phyloP scores from a whole-genome alignment of 2,888 invertebrate genomes.

The Hartigia nigra region DNA sequence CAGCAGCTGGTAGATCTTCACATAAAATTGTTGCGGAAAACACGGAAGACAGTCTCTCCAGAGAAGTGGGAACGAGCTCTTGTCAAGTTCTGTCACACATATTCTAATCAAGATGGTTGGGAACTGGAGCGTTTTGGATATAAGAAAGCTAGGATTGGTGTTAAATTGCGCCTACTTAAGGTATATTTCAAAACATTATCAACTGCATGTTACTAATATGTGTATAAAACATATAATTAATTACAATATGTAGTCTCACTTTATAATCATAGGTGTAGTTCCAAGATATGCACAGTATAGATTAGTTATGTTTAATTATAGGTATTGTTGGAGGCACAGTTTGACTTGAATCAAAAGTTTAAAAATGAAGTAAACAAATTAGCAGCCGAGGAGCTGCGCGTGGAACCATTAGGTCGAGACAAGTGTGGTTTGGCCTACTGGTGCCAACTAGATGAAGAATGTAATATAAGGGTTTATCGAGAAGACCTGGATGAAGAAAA shows the following conservation, averaged over 20 bases:
- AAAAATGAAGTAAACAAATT: slow-evolving; percentile 87
- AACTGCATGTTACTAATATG: background rate
- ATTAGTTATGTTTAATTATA: slow-evolving; percentile 65
- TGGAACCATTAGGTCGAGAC: slow-evolving; percentile 92
- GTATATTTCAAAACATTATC: slow-evolving; percentile 67
- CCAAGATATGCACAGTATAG: slow-evolving; percentile 27
- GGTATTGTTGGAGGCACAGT: slow-evolving; percentile 93
- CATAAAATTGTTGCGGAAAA: slow-evolving; percentile 88
- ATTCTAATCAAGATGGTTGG: slow-evolving; percentile 93
- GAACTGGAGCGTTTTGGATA: slow-evolving; percentile 96
- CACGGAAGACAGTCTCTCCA: slow-evolving; percentile 82
- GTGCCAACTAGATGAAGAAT: slow-evolving; percentile 89
- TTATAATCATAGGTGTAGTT: slow-evolving; percentile 26
- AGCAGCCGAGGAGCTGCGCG: slow-evolving; percentile 82
- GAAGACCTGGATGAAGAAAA: slow-evolving; percentile 97
- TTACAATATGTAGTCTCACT: slow-evolving; percentile 29
- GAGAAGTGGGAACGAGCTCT: slow-evolving; percentile 93
- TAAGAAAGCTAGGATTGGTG: slow-evolving; percentile 87
- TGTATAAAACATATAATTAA: background rate
- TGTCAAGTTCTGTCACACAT: slow-evolving; percentile 91
- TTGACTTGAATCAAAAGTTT: slow-evolving; percentile 93
- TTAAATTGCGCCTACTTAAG: slow-evolving; percentile 91
- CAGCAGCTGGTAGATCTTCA: slow-evolving; percentile 87
- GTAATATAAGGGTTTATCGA: slow-evolving; percentile 91
- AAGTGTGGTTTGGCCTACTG: slow-evolving; percentile 93